phyloP scores from a whole-genome alignment of 37 sponge, comb jelly and placozoan species.

The Ephydatia muelleri region DNA sequence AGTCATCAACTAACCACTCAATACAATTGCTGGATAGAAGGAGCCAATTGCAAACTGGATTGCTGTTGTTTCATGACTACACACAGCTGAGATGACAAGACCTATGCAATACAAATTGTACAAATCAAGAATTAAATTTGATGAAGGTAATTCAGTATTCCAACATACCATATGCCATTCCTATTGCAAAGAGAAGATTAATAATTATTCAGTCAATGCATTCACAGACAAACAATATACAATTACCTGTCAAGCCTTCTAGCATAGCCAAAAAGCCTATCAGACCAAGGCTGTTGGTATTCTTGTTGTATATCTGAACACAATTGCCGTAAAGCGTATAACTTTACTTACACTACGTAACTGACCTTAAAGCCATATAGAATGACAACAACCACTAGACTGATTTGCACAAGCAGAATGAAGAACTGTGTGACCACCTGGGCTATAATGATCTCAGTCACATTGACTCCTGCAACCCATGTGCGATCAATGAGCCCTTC shows the following conservation, averaged over 20 bases:
- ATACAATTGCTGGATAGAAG: conserved; percentile 67
- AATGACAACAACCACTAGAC: conserved; percentile 29
- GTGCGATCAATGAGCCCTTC: conserved; percentile 86
- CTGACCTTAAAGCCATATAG: conserved; percentile 56
- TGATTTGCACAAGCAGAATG: conserved; percentile 58
- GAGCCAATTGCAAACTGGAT: conserved; percentile 60
- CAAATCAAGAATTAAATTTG: neutral
- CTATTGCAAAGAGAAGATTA: conserved; percentile 13
- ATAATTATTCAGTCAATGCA: neutral
- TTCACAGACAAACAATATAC: neutral
- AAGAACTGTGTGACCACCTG: conserved; percentile 66
- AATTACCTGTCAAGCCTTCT: conserved; percentile 75
- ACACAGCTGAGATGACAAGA: conserved; percentile 69
- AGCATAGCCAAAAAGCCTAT: conserved; percentile 56
- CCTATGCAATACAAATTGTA: conserved; percentile 25
- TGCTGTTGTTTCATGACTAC: conserved; percentile 55
- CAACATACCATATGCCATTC: conserved; percentile 64
- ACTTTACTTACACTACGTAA: neutral
- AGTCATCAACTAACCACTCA: conserved; percentile 64
- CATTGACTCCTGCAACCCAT: conserved; percentile 82
- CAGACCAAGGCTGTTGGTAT: conserved; percentile 25
- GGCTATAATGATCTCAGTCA: conserved; percentile 63
- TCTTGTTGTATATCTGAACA: conserved; percentile 44
- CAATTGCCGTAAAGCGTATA: neutral
- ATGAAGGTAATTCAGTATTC: neutral